phyloP scores from a whole-genome alignment of 1,140 invertebrate genomes.

The Achatina immaculata region DNA sequence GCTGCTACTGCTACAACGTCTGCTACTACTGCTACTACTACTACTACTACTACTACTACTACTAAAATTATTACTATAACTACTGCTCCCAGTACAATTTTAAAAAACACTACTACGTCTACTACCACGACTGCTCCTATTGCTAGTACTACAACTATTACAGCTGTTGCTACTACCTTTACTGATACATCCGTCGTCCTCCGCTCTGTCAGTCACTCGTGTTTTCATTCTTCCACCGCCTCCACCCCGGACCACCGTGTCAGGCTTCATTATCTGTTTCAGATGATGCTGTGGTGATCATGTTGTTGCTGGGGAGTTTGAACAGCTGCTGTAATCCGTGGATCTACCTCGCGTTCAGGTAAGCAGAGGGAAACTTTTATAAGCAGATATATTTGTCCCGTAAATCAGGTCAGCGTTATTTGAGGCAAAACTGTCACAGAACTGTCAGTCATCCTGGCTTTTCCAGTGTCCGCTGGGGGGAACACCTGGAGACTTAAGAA shows the following conservation, averaged over 20 bases:
- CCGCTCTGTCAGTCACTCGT: no score
- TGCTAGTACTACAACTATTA: no score
- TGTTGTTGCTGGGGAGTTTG: conserved; percentile 80
- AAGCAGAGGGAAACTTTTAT: not conserved
- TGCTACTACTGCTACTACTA: no score
- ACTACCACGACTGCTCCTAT: no score
- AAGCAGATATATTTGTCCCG: not conserved
- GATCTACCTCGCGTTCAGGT: conserved; percentile 82
- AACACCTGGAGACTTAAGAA: not conserved
- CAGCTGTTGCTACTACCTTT: no score
- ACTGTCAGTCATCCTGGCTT: not conserved
- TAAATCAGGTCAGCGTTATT: not conserved
- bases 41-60: no score
- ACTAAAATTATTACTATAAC: no score
- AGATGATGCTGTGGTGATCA: conserved; percentile 79
- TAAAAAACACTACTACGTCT: no score
- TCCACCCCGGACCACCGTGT: not conserved
- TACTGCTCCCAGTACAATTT: no score
- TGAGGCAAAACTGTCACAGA: not conserved
- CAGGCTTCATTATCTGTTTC: conserved; percentile 25
- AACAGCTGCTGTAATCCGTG: conserved; percentile 86
- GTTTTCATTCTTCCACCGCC: no score
- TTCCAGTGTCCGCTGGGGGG: not conserved
- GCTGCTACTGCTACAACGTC: no score
- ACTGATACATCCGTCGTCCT: no score